phyloP scores from a whole-genome alignment of 2,888 invertebrate genomes.

The Drosophila engyochracea region DNA sequence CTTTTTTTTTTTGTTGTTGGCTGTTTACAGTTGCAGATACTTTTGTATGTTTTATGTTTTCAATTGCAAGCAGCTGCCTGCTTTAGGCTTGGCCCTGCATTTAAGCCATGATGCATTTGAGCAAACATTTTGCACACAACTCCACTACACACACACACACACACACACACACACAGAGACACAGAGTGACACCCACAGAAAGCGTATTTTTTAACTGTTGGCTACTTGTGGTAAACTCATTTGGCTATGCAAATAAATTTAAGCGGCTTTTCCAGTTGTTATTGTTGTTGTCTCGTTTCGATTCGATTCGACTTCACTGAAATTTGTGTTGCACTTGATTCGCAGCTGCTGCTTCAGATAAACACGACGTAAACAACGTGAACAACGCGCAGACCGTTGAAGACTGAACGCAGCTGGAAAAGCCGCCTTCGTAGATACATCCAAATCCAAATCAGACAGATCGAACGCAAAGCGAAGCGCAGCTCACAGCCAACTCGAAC shows the following conservation, averaged over 20 bases:
- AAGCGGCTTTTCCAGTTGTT: conserved; percentile 17
- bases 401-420: conserved; percentile 62
- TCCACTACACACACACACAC: conserved; percentile 23
- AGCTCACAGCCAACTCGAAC: conserved; percentile 65
- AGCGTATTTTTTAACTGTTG: conserved; percentile 31
- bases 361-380: conserved; percentile 33
- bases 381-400: conserved; percentile 66
- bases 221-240: conserved; percentile 15
- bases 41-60: conserved; percentile 46
- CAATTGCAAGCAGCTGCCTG: conserved; percentile 63
- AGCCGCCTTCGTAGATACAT: conserved; percentile 18
- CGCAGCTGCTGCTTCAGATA: conserved; percentile 15
- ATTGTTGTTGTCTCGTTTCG: conserved; percentile 23
- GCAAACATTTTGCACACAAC: conserved; percentile 40
- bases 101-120: conserved; percentile 41
- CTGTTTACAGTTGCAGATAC: conserved; percentile 57
- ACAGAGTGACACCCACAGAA: conserved; percentile 4
- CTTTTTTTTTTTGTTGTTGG: conserved; percentile 1
- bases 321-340: background rate
- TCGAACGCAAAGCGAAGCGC: conserved; percentile 58
- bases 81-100: conserved; percentile 62
- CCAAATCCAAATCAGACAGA: conserved; percentile 8
- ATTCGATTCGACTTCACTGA: conserved; percentile 7
- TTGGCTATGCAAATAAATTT: conserved; percentile 19
- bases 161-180: conserved; percentile 5